Conservation (phyloP, 2,113 vertebrate species). For the Chunga burmeisteri region DNA sequence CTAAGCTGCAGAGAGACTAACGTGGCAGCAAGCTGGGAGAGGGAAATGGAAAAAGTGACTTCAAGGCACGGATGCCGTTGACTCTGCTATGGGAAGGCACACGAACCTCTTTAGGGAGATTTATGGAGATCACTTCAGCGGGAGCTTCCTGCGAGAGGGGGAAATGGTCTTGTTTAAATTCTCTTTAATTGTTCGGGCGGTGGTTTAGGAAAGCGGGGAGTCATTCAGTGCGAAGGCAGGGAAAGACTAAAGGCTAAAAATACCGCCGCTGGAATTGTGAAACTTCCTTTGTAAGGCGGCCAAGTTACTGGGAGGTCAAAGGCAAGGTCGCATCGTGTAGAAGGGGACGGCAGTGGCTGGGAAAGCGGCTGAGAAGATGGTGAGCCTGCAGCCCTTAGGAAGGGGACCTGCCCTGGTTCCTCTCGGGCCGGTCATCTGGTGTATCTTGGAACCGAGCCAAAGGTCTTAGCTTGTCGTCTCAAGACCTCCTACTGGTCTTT, state of each 20-base stretch:
- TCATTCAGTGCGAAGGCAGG: neutral
- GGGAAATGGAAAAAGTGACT: neutral
- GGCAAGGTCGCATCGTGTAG: neutral
- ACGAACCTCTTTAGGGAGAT: neutral
- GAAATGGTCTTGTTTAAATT: neutral
- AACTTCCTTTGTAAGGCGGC: constrained; percentile 12
- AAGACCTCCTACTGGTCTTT: neutral
- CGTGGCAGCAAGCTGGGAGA: neutral
- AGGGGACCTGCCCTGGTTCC: neutral
- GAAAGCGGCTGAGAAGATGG: neutral
- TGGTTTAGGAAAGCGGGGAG: constrained; percentile 12
- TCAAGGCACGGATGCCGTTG: neutral
- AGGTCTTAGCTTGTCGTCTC: neutral
- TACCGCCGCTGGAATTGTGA: neutral
- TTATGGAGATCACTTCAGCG: constrained; percentile 19
- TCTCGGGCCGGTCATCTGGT: neutral
- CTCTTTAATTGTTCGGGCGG: neutral
- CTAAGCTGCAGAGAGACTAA: neutral
- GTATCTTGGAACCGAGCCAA: neutral
- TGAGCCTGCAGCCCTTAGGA: neutral
- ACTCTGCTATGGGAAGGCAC: neutral
- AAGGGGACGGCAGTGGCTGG: neutral
- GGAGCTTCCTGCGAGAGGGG: neutral
- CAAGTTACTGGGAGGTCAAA: neutral
- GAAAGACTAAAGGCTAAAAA: constrained; percentile 46